Evolutionary conservation across 2,113 vertebrate species (phyloP).

Genomic region (Thermophis baileyi): DNA sequence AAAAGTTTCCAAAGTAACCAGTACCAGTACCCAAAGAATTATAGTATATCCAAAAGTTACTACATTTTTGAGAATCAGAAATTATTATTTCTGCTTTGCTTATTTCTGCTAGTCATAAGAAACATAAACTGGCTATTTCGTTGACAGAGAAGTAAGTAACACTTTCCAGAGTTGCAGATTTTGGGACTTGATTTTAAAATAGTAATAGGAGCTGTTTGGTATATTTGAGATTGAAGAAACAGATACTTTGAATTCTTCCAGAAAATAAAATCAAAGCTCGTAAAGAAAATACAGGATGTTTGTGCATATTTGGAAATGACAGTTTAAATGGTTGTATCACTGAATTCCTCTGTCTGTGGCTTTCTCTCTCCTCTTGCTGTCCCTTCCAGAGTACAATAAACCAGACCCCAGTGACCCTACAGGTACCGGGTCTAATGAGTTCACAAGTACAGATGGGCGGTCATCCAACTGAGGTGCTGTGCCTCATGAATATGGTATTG

Average conservation of each 20-base stretch:
- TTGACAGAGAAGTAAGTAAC: background rate
- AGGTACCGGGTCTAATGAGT: conserved; percentile 88
- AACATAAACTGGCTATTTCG: background rate
- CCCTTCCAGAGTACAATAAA: conserved; percentile 84
- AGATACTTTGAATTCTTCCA: background rate
- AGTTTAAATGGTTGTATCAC: background rate
- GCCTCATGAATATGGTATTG: conserved; percentile 95
- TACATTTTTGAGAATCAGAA: background rate
- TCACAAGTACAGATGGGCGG: conserved; percentile 90
- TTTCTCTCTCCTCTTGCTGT: background rate
- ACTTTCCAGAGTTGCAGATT: background rate
- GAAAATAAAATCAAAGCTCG: background rate
- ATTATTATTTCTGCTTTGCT: background rate
- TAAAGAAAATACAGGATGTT: background rate
- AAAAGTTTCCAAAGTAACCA: background rate
- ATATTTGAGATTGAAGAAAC: background rate
- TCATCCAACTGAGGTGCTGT: conserved; percentile 87
- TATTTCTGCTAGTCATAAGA: background rate
- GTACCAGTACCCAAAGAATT: background rate
- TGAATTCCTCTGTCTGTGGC: fast-evolving
- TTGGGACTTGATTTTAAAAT: background rate
- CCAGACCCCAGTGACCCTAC: conserved; percentile 90
- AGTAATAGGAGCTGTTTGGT: background rate
- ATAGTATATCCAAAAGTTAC: background rate
- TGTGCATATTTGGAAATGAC: background rate